phyloP scores from a whole-genome alignment of 2,113 vertebrate species.

The Dissostichus mawsoni region DNA sequence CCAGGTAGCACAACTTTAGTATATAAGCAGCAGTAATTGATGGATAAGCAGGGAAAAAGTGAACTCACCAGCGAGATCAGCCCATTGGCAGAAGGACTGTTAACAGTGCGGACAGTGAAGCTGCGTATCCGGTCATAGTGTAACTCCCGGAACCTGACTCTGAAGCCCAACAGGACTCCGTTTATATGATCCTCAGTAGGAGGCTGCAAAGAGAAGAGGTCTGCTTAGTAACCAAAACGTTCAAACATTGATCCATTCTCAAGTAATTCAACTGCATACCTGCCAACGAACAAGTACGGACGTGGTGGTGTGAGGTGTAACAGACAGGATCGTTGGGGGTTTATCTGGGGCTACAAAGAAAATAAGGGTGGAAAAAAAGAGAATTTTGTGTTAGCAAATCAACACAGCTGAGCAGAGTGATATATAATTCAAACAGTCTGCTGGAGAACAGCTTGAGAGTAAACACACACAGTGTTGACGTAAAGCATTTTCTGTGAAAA shows the following conservation, averaged over 20 bases:
- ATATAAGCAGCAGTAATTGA: neutral
- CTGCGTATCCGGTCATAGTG: slow-evolving; percentile 86
- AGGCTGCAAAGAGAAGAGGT: slow-evolving; percentile 78
- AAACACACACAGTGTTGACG: slow-evolving; percentile 45
- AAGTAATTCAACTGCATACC: slow-evolving; percentile 79
- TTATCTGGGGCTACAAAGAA: slow-evolving; percentile 91
- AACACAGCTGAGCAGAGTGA: slow-evolving; percentile 41
- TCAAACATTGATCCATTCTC: neutral
- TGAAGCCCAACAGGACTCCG: slow-evolving; percentile 94
- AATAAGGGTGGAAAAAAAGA: slow-evolving; percentile 5
- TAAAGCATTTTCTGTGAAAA: slow-evolving; percentile 35
- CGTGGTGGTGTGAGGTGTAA: slow-evolving; percentile 96
- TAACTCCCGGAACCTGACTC: slow-evolving; percentile 93
- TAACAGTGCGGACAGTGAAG: slow-evolving; percentile 86
- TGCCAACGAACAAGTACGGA: slow-evolving; percentile 97
- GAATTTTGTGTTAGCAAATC: slow-evolving; percentile 20
- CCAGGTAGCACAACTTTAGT: neutral
- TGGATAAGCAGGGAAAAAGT: neutral
- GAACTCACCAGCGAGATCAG: slow-evolving; percentile 92
- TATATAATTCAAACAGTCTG: slow-evolving; percentile 57
- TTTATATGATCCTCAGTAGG: slow-evolving; percentile 95
- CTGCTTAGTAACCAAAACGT: neutral
- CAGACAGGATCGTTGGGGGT: slow-evolving; percentile 92
- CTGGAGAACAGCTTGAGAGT: slow-evolving; percentile 24
- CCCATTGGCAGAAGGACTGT: slow-evolving; percentile 87